Base-by-base conservation (phyloP, 2,113 vertebrate species). In the Nipponia nippon region DNA sequence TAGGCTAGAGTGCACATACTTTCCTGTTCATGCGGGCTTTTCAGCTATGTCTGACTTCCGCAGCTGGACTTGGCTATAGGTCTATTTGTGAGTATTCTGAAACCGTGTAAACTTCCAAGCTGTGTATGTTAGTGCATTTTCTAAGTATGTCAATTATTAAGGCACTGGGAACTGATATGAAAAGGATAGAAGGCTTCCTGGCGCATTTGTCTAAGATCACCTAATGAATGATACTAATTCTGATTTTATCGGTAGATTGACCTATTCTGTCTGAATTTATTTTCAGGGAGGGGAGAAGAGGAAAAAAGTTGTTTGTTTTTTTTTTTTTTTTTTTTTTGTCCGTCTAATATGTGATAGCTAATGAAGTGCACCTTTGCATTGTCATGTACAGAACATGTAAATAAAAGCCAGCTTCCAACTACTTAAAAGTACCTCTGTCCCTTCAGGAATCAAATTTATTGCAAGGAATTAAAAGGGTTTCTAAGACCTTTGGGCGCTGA, bases 201-300 rank as follows among this genome's bases (percentile, higher is more conserved):
- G 12, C 10, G 17, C 0, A 0, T 77, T 46, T 49, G 25, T 23
- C 18, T 52, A 63, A 63, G 47, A 10, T 94, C 15, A 63, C 2
- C 15, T 71, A 44, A 66, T 30, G 10, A 42, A 36, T 34, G 6
- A 36, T 73, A 10, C 16, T 53, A 77, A 42, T 49, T 88, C 6
- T 4, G 4, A 6, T 80, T 92, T 56, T 49, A 46, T 72, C 46
- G 70, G 7, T n/a, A 83, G 30, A 32, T 56, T 58, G 26, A 9
- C 38, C 29, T 83, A 2, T 77, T 83, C 53, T 66, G 5, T 52
- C 49, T 40, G 40, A 90, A 30, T 83, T 85, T 61, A 36, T 79
- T 93, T 80, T 44, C 3, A 23, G 36, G 21, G 36, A 40, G 8
- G 19, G 20, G 13, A 75, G 26, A 52, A 58, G 27, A 50, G 19